Evolutionary conservation across 92 coral and sea anemone genomes (phyloP).

Genomic region (Epizoanthus rinbou): DNA sequence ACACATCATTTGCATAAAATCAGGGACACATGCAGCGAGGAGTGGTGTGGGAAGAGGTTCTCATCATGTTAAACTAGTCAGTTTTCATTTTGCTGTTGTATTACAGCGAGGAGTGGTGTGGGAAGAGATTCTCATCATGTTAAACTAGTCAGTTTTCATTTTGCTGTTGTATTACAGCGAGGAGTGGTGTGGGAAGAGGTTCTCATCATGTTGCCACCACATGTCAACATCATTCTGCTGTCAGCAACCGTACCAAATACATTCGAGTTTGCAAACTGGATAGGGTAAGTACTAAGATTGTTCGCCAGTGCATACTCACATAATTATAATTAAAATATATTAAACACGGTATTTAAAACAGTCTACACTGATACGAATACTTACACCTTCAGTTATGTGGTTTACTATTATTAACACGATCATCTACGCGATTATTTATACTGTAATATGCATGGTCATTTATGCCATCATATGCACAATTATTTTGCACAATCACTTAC

Average conservation of each 20-base stretch:
- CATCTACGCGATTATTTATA: too few relatives aligned
- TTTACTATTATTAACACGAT: too few relatives aligned
- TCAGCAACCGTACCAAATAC: slow-evolving; percentile 99
- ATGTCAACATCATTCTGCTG: slow-evolving; percentile 86
- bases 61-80: slow-evolving; percentile 68
- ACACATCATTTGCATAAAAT: too few relatives aligned
- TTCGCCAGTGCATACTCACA: too few relatives aligned
- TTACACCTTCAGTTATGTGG: too few relatives aligned
- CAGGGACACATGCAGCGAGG: slow-evolving; percentile 64
- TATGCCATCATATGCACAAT: too few relatives aligned
- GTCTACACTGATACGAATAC: too few relatives aligned
- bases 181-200: slow-evolving; percentile 99
- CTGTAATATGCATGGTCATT: too few relatives aligned
- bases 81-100: not conserved
- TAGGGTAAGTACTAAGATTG: slow-evolving; percentile 73
- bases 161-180: slow-evolving; percentile 56
- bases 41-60: slow-evolving; percentile 98
- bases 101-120: slow-evolving; percentile 95
- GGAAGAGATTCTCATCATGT: slow-evolving; percentile 97
- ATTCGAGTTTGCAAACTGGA: slow-evolving; percentile 98
- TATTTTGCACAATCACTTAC: too few relatives aligned
- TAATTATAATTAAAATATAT: too few relatives aligned
- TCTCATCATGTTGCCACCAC: slow-evolving; percentile 94
- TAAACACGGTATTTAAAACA: too few relatives aligned
- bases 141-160: slow-evolving; percentile 11